Evolutionary conservation across 2,888 invertebrate species (phyloP).

Genomic region (Sarcophaga variegata): DNA sequence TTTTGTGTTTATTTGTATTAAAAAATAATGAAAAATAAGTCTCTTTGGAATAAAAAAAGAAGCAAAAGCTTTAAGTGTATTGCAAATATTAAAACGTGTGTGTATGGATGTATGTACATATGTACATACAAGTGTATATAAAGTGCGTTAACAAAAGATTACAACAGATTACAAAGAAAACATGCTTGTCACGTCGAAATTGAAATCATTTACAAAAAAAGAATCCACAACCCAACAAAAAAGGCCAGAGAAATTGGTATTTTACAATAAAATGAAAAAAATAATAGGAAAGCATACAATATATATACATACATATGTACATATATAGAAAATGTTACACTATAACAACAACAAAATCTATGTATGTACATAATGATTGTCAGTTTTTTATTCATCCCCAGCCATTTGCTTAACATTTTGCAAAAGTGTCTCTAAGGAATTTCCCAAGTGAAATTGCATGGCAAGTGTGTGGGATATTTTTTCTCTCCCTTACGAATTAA

Average conservation of each 20-base stretch:
- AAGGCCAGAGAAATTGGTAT: no score
- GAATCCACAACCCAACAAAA: background rate
- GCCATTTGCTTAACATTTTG: no score
- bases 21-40: no score
- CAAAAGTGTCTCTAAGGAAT: no score
- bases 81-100: background rate
- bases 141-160: background rate
- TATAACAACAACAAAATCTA: background rate
- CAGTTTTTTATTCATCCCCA: background rate
- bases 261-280: background rate
- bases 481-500: no score
- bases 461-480: no score
- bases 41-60: background rate
- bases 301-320: background rate
- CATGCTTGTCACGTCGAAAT: constrained; percentile 32
- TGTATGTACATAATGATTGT: background rate
- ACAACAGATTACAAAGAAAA: background rate
- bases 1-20: no score
- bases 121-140: no score
- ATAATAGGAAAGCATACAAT: background rate
- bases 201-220: constrained; percentile 21
- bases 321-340: background rate
- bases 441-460: no score
- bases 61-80: background rate
- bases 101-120: no score